phyloP scores from a whole-genome alignment of 2,797 vertebrate genomes.

The Neostethus bicornis region DNA sequence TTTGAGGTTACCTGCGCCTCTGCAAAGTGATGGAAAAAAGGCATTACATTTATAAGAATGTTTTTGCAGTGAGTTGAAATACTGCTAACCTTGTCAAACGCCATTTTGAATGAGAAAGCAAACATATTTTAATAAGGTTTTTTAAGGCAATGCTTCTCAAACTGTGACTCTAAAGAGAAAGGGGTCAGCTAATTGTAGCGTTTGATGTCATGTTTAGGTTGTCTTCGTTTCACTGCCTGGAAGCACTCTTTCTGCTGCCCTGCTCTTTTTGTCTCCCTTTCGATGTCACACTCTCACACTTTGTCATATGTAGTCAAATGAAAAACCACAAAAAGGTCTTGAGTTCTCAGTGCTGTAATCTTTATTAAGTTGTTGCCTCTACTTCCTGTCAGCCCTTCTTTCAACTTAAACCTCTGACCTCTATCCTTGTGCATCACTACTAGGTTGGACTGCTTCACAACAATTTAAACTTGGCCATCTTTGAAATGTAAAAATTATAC shows the following conservation, averaged over 20 bases:
- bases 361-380: constrained; percentile 83
- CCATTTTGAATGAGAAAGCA: constrained; percentile 78
- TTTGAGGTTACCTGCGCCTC: constrained; percentile 76
- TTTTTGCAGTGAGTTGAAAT: constrained; percentile 83
- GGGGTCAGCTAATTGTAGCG: constrained; percentile 76
- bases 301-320: constrained; percentile 54
- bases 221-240: constrained; percentile 69
- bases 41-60: constrained; percentile 75
- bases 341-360: constrained; percentile 87
- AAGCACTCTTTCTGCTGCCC: constrained; percentile 60
- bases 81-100: constrained; percentile 82
- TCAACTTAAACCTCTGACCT: constrained; percentile 95
- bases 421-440: constrained; percentile 85
- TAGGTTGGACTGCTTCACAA: constrained; percentile 84
- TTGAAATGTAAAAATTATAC: constrained; percentile 24
- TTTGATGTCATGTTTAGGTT: constrained; percentile 82
- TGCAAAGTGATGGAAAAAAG: constrained; percentile 68
- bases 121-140: constrained; percentile 77
- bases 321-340: constrained; percentile 82
- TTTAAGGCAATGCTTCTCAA: constrained; percentile 70
- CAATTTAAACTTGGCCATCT: constrained; percentile 80
- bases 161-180: constrained; percentile 70
- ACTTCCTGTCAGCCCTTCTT: constrained; percentile 88
- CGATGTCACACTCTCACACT: constrained; percentile 28
- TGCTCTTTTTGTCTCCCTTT: constrained; percentile 15